These are phyloP conservation scores for Brachyhypopomus occidentalis DNA, from an alignment of 2,113 vertebrate species.

Conservation along the genomic window DNA sequence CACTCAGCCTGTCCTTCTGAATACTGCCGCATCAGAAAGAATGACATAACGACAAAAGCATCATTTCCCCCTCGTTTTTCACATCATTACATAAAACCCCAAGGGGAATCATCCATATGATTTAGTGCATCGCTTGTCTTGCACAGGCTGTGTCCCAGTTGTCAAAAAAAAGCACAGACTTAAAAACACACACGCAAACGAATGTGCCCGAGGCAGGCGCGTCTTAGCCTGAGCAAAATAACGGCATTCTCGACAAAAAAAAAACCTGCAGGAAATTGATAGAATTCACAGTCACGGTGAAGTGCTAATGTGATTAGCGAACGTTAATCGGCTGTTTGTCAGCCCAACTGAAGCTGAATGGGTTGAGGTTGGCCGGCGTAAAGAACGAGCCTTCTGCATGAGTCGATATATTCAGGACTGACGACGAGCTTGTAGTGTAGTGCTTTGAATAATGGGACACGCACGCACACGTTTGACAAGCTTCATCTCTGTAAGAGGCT, in stretches of 20 bases:
- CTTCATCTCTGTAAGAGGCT: neutral
- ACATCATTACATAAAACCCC: neutral
- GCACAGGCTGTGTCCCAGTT: neutral
- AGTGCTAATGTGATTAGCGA: conserved; percentile 60
- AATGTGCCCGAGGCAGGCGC: neutral
- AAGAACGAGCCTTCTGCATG: conserved; percentile 62
- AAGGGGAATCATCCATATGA: neutral
- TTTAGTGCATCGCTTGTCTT: neutral
- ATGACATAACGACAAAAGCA: conserved; percentile 10
- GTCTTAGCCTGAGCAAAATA: conserved; percentile 18
- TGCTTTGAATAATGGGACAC: conserved; percentile 45
- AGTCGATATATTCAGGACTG: conserved; percentile 57
- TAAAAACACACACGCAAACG: neutral
- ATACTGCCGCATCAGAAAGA: neutral
- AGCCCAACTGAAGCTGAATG: conserved; percentile 52
- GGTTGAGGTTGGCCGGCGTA: conserved; percentile 50
- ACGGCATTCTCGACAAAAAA: conserved; percentile 35
- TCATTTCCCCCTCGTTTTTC: neutral
- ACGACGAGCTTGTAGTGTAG: conserved; percentile 56
- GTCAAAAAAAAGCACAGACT: neutral
- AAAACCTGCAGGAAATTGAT: conserved; percentile 58
- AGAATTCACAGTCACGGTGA: conserved; percentile 59
- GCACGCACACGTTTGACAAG: neutral
- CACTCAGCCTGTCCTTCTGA: conserved; percentile 5
- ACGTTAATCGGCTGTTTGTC: conserved; percentile 51